A percentile compares a stretch with the other conserved stretches of the same genome.
These are phyloP conservation scores for Philaenus spumarius DNA, from an alignment of 1,140 invertebrate genomes.

Conservation along the genomic window DNA sequence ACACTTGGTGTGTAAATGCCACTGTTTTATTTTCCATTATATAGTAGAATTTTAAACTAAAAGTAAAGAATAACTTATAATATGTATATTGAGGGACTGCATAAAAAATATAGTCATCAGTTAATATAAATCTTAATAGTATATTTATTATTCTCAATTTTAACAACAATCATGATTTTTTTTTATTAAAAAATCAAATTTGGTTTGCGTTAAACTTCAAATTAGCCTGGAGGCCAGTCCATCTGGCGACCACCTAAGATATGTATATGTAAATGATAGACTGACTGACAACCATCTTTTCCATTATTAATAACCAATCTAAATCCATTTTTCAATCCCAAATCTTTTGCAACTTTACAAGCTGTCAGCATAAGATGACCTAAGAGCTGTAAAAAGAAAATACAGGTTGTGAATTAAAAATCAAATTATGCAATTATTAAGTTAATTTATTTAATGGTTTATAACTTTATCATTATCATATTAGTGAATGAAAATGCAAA, in stretches of 20 bases:
- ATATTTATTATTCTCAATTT: too few relatives aligned
- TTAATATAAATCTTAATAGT: too few relatives aligned
- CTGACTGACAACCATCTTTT: slow-evolving; percentile 77
- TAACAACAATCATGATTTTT: too few relatives aligned
- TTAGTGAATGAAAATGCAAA: neutral
- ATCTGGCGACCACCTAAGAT: slow-evolving; percentile 90
- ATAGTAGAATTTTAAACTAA: too few relatives aligned
- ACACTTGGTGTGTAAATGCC: too few relatives aligned
- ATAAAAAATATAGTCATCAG: too few relatives aligned
- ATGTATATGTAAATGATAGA: slow-evolving; percentile 89
- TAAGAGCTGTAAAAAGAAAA: slow-evolving; percentile 38
- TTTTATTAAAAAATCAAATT: too few relatives aligned
- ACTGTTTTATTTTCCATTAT: too few relatives aligned
- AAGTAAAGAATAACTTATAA: too few relatives aligned
- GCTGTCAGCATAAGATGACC: slow-evolving; percentile 76
- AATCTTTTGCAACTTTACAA: slow-evolving; percentile 64
- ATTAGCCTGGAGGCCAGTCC: slow-evolving; percentile 92
- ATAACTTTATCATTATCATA: neutral
- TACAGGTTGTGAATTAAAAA: neutral
- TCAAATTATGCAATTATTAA: neutral
- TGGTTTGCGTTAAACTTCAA: slow-evolving; percentile 5
- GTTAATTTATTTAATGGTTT: neutral
- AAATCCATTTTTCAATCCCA: slow-evolving; percentile 63
- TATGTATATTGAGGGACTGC: too few relatives aligned
- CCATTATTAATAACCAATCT: slow-evolving; percentile 88